Conservation (phyloP, 2,797 vertebrate genomes). For the Coilia nasus region DNA sequence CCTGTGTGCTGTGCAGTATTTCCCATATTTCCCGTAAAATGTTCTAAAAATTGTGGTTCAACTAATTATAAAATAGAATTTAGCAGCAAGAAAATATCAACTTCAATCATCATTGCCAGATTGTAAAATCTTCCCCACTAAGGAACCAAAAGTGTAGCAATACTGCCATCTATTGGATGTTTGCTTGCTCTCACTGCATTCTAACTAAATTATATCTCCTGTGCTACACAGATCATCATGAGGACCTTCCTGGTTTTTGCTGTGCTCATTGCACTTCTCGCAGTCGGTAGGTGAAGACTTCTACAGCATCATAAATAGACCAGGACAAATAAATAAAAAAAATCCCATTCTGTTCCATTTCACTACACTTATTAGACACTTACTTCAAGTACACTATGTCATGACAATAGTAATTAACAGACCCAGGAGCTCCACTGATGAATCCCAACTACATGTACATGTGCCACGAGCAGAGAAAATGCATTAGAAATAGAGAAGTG, state of each 20-base stretch:
- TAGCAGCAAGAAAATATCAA: background rate
- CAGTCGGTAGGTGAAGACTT: slow-evolving; percentile 67
- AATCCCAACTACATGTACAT: no score
- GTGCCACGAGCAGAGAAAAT: no score
- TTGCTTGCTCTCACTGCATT: background rate
- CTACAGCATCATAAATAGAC: background rate
- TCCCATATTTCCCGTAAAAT: background rate
- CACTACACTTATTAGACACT: background rate
- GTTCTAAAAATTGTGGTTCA: background rate
- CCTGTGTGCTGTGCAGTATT: background rate
- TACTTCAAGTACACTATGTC: no score
- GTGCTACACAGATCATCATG: slow-evolving; percentile 66
- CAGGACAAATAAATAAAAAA: background rate
- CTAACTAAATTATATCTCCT: slow-evolving; percentile 3
- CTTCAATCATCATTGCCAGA: background rate
- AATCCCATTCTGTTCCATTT: background rate
- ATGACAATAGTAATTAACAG: no score
- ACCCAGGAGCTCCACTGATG: no score
- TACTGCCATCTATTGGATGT: background rate
- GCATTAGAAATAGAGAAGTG: no score
- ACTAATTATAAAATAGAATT: background rate
- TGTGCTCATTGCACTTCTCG: slow-evolving; percentile 68
- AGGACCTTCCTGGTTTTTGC: slow-evolving; percentile 70
- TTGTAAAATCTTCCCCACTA: background rate
- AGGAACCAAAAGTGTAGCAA: background rate